These are phyloP conservation scores for Lymantria dispar DNA, from an alignment of 2,888 invertebrate species.

Conservation along the genomic window DNA sequence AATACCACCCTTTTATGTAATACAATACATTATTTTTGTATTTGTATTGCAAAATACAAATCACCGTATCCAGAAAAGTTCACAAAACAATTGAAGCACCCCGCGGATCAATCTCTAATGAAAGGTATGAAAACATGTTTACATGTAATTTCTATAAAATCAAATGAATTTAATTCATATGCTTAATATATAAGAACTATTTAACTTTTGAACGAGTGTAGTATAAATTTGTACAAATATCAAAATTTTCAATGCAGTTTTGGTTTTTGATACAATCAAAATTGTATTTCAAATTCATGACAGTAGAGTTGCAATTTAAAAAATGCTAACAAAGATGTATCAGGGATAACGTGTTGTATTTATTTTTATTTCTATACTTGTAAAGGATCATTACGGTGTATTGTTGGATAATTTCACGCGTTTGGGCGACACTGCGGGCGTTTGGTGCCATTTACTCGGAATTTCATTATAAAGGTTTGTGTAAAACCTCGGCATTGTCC, in stretches of 20 bases:
- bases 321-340: constrained; percentile 29
- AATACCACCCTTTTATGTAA: constrained; percentile 53
- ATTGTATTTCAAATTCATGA: not conserved
- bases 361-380: constrained; percentile 71
- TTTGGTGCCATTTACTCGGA: constrained; percentile 65
- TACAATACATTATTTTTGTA: constrained; percentile 58
- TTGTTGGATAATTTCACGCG: constrained; percentile 79
- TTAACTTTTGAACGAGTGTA: not conserved
- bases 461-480: constrained; percentile 52
- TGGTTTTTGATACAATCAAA: not conserved
- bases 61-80: constrained; percentile 60
- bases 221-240: constrained; percentile 10
- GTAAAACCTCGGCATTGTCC: constrained; percentile 46
- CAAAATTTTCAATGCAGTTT: constrained; percentile 26
- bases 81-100: constrained; percentile 64
- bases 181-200: constrained; percentile 8
- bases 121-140: constrained; percentile 53
- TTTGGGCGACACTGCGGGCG: constrained; percentile 75
- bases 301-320: constrained; percentile 32
- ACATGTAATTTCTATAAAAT: constrained; percentile 5
- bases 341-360: constrained; percentile 49
- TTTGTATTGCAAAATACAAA: constrained; percentile 50
- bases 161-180: constrained; percentile 10
- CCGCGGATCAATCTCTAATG: constrained; percentile 58
- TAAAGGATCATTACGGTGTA: constrained; percentile 73